Evolutionary conservation across 1,140 invertebrate genomes (phyloP).

Genomic region (Whitmania pigra): DNA sequence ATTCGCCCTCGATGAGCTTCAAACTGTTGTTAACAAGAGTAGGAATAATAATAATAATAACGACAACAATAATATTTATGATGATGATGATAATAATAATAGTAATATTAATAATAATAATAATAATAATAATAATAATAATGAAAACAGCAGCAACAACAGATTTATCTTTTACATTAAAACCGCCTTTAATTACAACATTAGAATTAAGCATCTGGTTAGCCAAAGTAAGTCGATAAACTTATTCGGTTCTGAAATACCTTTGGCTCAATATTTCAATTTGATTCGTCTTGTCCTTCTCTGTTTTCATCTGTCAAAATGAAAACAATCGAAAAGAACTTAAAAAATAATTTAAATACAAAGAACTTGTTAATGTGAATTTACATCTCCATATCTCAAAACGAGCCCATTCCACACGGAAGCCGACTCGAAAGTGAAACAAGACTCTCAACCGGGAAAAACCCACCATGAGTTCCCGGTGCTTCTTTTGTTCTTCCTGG

Average conservation of each 20-base stretch:
- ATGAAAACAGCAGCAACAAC: too few relatives aligned
- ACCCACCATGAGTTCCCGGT: slow-evolving; percentile 58
- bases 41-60: not conserved
- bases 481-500: slow-evolving; percentile 67
- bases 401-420: not conserved
- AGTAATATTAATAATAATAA: not conserved
- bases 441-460: not conserved
- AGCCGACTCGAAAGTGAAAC: not conserved
- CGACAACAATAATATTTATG: not conserved
- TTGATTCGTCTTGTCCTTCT: slow-evolving; percentile 71
- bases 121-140: not conserved
- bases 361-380: not conserved
- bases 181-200: not conserved
- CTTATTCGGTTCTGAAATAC: slow-evolving; percentile 33
- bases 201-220: too few relatives aligned
- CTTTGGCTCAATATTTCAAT: slow-evolving; percentile 67
- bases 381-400: not conserved
- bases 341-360: not conserved
- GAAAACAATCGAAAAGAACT: too few relatives aligned
- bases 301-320: slow-evolving; percentile 34
- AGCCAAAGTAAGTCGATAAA: not conserved
- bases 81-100: not conserved
- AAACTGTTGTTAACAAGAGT: slow-evolving; percentile 45
- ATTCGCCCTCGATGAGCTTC: slow-evolving; percentile 63
- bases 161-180: not conserved